phyloP scores from a whole-genome alignment of 1,140 invertebrate genomes.

The Anastrepha ludens region DNA sequence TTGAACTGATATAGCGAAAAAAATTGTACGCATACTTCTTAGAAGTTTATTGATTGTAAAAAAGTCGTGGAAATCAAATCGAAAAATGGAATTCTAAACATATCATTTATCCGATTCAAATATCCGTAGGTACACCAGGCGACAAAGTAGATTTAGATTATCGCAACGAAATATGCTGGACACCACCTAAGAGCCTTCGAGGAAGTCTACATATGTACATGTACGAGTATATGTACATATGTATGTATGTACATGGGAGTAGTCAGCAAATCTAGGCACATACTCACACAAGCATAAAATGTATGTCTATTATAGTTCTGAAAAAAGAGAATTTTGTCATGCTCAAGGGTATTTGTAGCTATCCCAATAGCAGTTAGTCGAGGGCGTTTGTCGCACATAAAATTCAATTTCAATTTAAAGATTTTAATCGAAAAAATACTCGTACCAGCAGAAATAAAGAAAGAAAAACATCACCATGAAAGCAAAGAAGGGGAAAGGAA shows the following conservation, averaged over 20 bases:
- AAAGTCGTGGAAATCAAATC: neutral
- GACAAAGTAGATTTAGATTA: constrained; percentile 22
- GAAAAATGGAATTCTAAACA: constrained; percentile 28
- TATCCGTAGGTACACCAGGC: neutral
- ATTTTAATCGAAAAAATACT: constrained; percentile 53
- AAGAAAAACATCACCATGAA: neutral
- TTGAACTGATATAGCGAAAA: neutral
- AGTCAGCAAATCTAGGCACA: too few relatives aligned
- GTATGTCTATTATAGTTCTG: neutral
- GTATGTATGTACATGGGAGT: neutral
- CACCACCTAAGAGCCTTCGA: neutral
- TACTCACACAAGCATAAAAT: neutral
- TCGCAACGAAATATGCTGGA: constrained; percentile 6
- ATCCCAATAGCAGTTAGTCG: constrained; percentile 8
- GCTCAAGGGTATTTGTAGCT: neutral
- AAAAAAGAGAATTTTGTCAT: constrained; percentile 4
- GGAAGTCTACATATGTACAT: neutral
- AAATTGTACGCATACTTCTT: neutral
- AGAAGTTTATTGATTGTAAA: constrained; percentile 43
- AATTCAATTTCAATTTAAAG: constrained; percentile 55
- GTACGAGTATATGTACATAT: neutral
- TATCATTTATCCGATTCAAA: constrained; percentile 13
- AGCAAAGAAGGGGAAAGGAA: neutral
- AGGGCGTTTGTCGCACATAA: constrained; percentile 48
- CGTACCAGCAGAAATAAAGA: neutral